Percentiles rank a stretch among this genome's conserved stretches.
These are phyloP conservation scores for Cephus nigrinus DNA, from an alignment of 2,888 invertebrate genomes.

Conservation along the genomic window DNA sequence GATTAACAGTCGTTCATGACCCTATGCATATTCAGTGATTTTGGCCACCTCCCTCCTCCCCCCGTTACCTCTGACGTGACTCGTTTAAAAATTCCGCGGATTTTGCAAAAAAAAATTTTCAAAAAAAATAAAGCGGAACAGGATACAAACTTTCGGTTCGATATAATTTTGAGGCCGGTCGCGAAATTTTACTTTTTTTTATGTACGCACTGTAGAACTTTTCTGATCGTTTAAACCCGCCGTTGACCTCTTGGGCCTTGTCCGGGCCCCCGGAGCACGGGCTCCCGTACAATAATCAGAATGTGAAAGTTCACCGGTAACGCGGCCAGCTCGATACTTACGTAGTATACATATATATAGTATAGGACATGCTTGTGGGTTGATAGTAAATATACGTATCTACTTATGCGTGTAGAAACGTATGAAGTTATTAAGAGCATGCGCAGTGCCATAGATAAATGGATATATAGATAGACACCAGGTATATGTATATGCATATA, in stretches of 20 bases:
- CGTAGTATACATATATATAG: background rate
- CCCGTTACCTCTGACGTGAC: conserved; percentile 16
- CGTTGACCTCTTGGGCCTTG: conserved; percentile 9
- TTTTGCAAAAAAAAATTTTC: background rate
- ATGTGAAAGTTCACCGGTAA: conserved; percentile 63
- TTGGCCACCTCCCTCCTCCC: conserved; percentile 37
- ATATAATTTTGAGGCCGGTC: background rate
- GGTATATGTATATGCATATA: background rate
- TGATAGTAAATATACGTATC: background rate
- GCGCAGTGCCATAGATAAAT: background rate
- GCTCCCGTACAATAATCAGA: conserved; percentile 48
- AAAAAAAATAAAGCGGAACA: no score
- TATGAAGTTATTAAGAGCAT: background rate
- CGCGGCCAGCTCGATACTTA: conserved; percentile 45
- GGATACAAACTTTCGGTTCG: background rate
- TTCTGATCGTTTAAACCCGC: background rate
- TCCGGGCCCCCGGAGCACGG: conserved; percentile 4
- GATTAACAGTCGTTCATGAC: conserved; percentile 48
- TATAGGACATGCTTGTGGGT: background rate
- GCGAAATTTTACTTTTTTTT: background rate
- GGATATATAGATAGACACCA: background rate
- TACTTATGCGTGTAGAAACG: background rate
- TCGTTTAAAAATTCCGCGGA: background rate
- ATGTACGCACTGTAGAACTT: background rate
- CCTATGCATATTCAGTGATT: conserved; percentile 55